Percentiles rank a stretch among this genome's conserved stretches.
Evolutionary conservation across 2,113 vertebrate genomes (phyloP).

Genomic region (Sorex araneus): DNA sequence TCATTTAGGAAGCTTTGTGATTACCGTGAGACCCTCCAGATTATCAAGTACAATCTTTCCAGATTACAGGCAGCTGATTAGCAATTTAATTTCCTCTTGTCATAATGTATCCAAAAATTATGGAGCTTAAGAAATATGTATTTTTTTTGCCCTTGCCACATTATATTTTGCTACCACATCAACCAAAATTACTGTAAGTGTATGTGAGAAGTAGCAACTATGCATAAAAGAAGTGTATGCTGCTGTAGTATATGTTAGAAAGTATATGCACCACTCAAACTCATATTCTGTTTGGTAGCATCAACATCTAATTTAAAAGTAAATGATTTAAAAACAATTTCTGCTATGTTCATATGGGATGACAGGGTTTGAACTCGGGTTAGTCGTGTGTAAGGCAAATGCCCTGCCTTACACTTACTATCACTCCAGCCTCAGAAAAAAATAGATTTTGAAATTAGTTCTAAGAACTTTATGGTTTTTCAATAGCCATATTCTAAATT

Average conservation of each 20-base stretch:
- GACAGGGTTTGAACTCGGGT: too few species aligned
- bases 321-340: neutral
- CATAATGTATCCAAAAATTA: neutral
- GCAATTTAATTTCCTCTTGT: neutral
- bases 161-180: neutral
- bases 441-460: neutral
- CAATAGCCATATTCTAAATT: neutral
- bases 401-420: too few species aligned
- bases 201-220: neutral
- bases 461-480: neutral
- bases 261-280: neutral
- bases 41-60: neutral
- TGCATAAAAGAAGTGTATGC: too few species aligned
- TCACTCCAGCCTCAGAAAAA: neutral
- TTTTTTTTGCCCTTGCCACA: neutral
- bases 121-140: neutral
- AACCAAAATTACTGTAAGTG: conserved; percentile 29
- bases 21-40: too few species aligned
- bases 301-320: neutral
- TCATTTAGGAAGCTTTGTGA: neutral
- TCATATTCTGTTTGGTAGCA: neutral
- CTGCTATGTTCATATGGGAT: too few species aligned
- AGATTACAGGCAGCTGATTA: neutral
- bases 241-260: too few species aligned
- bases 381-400: too few species aligned